Evolutionary conservation across 2,888 invertebrate species (phyloP).

Genomic region (Apeira syringaria): DNA sequence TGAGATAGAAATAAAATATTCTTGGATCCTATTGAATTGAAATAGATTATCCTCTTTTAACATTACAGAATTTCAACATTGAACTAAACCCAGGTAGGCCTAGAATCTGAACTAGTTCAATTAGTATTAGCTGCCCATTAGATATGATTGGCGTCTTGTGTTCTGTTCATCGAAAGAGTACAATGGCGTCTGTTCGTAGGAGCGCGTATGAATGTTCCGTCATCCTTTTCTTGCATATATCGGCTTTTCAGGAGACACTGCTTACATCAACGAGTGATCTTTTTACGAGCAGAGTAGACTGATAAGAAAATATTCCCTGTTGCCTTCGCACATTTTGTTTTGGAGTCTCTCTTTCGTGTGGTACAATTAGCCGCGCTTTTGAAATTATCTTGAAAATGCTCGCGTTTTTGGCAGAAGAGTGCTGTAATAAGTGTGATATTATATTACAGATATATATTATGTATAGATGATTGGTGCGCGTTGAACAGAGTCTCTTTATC

Average conservation of each 20-base stretch:
- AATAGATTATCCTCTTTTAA: conserved; percentile 13
- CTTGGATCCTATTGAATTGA: conserved; percentile 34
- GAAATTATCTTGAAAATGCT: conserved; percentile 33
- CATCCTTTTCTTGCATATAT: conserved; percentile 83
- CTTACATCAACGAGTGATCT: conserved; percentile 77
- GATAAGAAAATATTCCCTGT: conserved; percentile 78
- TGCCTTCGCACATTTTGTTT: conserved; percentile 79
- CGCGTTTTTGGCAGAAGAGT: conserved; percentile 21
- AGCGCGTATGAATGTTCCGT: conserved; percentile 77
- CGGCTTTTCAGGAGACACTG: conserved; percentile 76
- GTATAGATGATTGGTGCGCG: conserved; percentile 41
- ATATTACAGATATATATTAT: conserved; percentile 41
- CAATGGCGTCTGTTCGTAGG: conserved; percentile 78
- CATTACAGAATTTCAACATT: conserved; percentile 11
- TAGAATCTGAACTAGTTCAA: conserved; percentile 2
- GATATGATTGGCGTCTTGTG: conserved; percentile 42
- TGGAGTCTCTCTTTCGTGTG: conserved; percentile 68
- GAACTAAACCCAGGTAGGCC: conserved; percentile 34
- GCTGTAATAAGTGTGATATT: conserved; percentile 27
- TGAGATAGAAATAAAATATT: conserved; percentile 80
- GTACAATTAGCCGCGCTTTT: conserved; percentile 73
- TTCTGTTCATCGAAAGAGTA: conserved; percentile 47
- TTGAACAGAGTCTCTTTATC: conserved; percentile 30
- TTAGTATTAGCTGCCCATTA: conserved; percentile 6
- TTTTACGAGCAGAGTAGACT: conserved; percentile 78